phyloP scores from a whole-genome alignment of 1,140 invertebrate species.

The Teleopsis dalmanni region DNA sequence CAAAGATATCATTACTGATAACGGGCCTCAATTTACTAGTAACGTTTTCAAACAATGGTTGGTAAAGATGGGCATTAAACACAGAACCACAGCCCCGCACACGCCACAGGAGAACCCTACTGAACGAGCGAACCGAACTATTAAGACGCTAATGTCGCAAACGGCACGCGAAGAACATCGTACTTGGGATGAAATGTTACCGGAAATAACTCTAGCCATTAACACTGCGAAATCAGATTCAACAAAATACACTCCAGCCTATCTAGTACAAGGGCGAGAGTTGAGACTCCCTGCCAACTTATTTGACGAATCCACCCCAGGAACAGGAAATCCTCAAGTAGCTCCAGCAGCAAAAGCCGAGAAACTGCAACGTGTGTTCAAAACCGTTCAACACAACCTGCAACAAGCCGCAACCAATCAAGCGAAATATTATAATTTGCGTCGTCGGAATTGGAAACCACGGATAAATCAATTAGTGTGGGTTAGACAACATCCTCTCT shows the following conservation, averaged over 20 bases:
- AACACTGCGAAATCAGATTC: not conserved
- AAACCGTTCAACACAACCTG: not conserved
- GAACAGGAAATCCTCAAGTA: not conserved
- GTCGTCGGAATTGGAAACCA: not conserved
- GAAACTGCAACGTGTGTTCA: not conserved
- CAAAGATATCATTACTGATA: not conserved
- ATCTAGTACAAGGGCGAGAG: not conserved
- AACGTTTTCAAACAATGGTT: not conserved
- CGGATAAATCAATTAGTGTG: not conserved
- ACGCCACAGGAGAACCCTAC: slow-evolving; percentile 2
- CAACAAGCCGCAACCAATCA: not conserved
- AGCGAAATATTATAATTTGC: not conserved
- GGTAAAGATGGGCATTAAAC: not conserved
- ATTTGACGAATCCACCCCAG: not conserved
- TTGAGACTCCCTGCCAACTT: not conserved
- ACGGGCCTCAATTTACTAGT: not conserved
- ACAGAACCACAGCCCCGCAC: not conserved
- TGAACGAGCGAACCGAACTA: not conserved
- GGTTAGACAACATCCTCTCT: not conserved
- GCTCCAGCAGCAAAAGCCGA: not conserved
- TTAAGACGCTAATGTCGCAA: slow-evolving; percentile 2
- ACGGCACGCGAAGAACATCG: not conserved
- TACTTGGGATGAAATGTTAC: not conserved
- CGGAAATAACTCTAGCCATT: not conserved
- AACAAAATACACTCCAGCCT: not conserved